Evolutionary conservation across 2,888 invertebrate species (phyloP), one percentile per base, ranked within the genome.

Genomic region (Euplagia quadripunctaria): DNA sequence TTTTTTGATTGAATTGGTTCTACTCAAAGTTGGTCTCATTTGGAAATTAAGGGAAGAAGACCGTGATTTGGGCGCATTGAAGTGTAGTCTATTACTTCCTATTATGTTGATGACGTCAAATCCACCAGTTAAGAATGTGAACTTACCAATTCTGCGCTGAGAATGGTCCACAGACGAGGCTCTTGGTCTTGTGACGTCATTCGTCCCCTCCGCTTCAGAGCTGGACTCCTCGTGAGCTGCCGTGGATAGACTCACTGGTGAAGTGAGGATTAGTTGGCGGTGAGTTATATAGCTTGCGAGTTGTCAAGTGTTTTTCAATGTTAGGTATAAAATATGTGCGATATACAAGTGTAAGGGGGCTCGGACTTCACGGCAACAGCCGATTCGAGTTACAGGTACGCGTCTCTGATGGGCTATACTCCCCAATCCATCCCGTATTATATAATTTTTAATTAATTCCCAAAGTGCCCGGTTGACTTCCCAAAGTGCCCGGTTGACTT

Each of bases 221-320:
- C 98, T 98, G 68, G 98, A 98, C 92, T 98, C 98, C 90, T 98
- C 98, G 82, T 97, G 97, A 16, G 96, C 97, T n/a, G 96, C 96
- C 79, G 97, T 96, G 85, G 97, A 96, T 81, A 98, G 94, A 91
- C 97, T 97, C 90, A 97, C 97, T 97, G 92, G 64, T 65, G 12
- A 67, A 46, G 71, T 83, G 85, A 41, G 42, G 75, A 80, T 85
- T 81, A 69, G 70, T 72, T 75, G 31, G 74, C 61, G 78, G 70
- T 66, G 70, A 42, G 66, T 52, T 72, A 63, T 4, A 9, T 63
- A 70, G 69, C 72, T 55, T 64, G 72, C 68, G 5, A 7, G 2
- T 66, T 66, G n/a, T 17, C n/a, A 11, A n/a, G 67, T 63, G 61
- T 49, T 17, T 17, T 31, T 12, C 4, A 6, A 6, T 55, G 55